These are phyloP conservation scores for Cisticola juncidis DNA, from an alignment of 2,113 vertebrate species.

Conservation along the genomic window DNA sequence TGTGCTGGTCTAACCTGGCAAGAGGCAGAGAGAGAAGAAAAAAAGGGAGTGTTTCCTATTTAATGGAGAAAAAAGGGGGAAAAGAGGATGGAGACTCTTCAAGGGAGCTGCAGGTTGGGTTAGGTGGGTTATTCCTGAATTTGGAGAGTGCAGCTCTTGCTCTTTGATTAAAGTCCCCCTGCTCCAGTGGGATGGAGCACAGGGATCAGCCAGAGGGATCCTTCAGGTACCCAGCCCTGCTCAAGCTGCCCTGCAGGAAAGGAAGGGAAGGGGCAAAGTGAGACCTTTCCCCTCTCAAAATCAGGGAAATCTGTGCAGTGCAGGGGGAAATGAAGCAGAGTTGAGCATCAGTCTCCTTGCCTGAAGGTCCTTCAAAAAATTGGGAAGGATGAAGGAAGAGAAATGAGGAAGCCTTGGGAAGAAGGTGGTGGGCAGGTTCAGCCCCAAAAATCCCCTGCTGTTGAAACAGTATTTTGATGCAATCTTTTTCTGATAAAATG, in stretches of 20 bases:
- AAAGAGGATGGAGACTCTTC: neutral
- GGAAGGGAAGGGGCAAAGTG: neutral
- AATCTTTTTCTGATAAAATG: neutral
- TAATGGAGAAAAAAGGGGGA: neutral
- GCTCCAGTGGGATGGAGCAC: neutral
- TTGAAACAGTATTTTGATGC: neutral
- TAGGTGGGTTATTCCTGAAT: neutral
- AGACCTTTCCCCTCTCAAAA: neutral
- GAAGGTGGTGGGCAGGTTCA: neutral
- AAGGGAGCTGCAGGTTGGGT: neutral
- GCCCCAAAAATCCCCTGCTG: neutral
- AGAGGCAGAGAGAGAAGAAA: neutral
- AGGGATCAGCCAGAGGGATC: neutral
- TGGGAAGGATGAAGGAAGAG: neutral
- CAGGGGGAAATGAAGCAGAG: neutral
- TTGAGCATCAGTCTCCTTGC: accelerated
- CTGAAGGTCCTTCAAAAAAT: neutral
- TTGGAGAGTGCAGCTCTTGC: neutral
- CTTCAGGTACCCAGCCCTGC: neutral
- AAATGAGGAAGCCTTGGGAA: neutral
- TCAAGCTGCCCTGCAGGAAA: neutral
- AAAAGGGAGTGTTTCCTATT: neutral
- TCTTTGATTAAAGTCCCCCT: neutral
- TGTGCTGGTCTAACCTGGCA: neutral
- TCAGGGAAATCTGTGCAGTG: neutral